These are phyloP conservation scores for Drosophila mimetica DNA, from an alignment of 2,888 invertebrate genomes.

Conservation along the genomic window DNA sequence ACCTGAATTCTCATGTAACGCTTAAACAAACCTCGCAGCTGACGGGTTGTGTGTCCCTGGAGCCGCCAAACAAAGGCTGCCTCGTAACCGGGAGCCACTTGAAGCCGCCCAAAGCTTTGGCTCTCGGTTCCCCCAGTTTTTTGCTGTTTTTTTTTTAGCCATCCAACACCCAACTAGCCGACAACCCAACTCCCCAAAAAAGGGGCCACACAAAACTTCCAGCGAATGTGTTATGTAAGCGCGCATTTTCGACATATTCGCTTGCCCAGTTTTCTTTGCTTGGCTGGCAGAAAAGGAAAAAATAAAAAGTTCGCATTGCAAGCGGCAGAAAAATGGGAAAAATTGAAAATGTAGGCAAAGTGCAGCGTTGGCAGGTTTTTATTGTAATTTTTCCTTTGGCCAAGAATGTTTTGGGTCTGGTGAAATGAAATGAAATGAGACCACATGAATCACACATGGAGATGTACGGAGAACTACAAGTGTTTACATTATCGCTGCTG, in stretches of 20 bases:
- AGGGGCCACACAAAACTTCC: constrained; percentile 36
- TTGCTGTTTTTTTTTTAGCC: constrained; percentile 18
- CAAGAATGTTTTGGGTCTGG: constrained; percentile 18
- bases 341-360: constrained; percentile 34
- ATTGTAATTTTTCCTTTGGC: constrained; percentile 2
- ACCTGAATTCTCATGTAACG: not conserved
- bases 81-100: constrained; percentile 40
- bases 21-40: constrained; percentile 16
- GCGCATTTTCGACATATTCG: constrained; percentile 46
- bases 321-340: constrained; percentile 15
- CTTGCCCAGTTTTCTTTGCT: constrained; percentile 49
- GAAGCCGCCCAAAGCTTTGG: constrained; percentile 26
- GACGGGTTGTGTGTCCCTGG: constrained; percentile 31
- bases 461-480: constrained; percentile 51
- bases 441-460: constrained; percentile 42
- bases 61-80: constrained; percentile 42
- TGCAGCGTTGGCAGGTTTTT: constrained; percentile 49
- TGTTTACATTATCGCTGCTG: constrained; percentile 39
- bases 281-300: constrained; percentile 49
- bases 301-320: constrained; percentile 45
- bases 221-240: constrained; percentile 48
- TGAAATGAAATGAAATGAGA: constrained; percentile 24
- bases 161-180: constrained; percentile 21
- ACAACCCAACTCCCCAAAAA: constrained; percentile 40
- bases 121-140: constrained; percentile 17